A percentile compares a stretch with the other conserved stretches of the same genome.
phyloP scores from a whole-genome alignment of 2,888 invertebrate genomes.

The Gasteruption jaculator region DNA sequence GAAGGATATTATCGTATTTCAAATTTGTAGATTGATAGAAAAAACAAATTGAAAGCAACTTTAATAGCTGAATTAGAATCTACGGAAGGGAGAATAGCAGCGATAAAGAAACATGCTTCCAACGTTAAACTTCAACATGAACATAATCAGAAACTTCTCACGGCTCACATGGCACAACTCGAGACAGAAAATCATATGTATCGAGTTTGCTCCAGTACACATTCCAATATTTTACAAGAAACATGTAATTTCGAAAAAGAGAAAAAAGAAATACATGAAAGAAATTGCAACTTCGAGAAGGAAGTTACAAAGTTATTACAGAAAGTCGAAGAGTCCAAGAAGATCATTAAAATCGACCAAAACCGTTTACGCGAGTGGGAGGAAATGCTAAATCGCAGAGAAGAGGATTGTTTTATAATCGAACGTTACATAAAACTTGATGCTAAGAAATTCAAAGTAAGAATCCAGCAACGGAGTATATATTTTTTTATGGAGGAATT shows the following conservation, averaged over 20 bases:
- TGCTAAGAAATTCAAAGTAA: conserved; percentile 60
- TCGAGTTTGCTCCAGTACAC: conserved; percentile 52
- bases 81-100: conserved; percentile 49
- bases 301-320: conserved; percentile 57
- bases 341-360: conserved; percentile 65
- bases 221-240: conserved; percentile 53
- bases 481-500: too few species aligned
- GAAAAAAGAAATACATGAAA: conserved; percentile 51
- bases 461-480: conserved; percentile 5
- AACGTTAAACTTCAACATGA: conserved; percentile 56
- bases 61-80: conserved; percentile 52
- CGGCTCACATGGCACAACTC: conserved; percentile 65
- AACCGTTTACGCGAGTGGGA: conserved; percentile 69
- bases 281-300: conserved; percentile 42
- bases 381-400: conserved; percentile 64
- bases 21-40: conserved; percentile 48
- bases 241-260: conserved; percentile 53
- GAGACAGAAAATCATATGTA: conserved; percentile 65
- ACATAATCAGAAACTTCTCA: conserved; percentile 63
- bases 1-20: not conserved
- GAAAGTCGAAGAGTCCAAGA: conserved; percentile 63
- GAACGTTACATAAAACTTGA: conserved; percentile 71
- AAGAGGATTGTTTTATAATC: conserved; percentile 67
- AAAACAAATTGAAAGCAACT: conserved; percentile 53
- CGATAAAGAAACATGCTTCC: conserved; percentile 53